Conservation (phyloP, 2,113 vertebrate species). For the Pluvialis apricaria region DNA sequence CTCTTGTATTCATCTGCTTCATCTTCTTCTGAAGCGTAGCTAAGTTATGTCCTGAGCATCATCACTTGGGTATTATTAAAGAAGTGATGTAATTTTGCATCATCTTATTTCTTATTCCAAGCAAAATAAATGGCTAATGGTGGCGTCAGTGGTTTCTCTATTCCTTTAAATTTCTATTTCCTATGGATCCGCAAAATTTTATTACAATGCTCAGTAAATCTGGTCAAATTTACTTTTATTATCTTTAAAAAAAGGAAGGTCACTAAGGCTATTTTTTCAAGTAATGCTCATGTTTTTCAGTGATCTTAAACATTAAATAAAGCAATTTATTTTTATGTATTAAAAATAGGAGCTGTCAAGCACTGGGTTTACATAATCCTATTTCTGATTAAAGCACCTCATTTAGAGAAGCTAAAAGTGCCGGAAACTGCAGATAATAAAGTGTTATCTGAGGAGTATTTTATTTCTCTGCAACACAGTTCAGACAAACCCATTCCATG, state of each 20-base stretch:
- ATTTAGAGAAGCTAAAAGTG: background rate
- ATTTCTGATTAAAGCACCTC: slow-evolving; percentile 25
- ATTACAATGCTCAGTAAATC: background rate
- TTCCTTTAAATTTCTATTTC: background rate
- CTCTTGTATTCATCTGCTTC: background rate
- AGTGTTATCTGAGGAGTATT: background rate
- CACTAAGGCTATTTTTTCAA: background rate
- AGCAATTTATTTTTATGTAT: background rate
- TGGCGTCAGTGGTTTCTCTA: background rate
- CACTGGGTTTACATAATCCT: background rate
- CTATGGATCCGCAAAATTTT: background rate
- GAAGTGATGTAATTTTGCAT: background rate
- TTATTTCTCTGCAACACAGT: slow-evolving; percentile 9
- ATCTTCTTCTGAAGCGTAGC: background rate
- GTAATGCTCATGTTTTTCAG: background rate
- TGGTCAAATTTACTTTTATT: background rate
- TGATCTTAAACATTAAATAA: slow-evolving; percentile 7
- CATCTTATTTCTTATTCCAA: background rate
- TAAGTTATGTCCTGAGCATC: background rate
- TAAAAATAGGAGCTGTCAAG: slow-evolving; percentile 10
- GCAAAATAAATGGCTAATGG: background rate
- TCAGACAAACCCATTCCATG: background rate
- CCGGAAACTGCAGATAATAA: background rate
- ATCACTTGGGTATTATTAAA: background rate
- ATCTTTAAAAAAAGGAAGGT: background rate